Base-by-base conservation (phyloP, 2,113 vertebrate species). In the Emydocephalus ijimae region DNA sequence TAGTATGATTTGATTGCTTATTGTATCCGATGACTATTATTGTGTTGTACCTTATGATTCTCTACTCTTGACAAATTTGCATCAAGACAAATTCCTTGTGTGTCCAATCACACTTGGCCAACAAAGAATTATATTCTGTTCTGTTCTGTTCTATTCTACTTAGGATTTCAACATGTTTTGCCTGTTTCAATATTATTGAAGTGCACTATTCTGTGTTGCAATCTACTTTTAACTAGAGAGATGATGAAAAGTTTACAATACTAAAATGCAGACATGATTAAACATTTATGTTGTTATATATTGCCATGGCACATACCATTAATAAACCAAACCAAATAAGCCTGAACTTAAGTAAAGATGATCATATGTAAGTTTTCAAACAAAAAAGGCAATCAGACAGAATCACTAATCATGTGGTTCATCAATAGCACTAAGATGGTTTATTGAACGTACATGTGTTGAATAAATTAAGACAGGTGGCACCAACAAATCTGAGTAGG, bases 401-500 rank as follows among this genome's bases (percentile, higher is more conserved):
- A 87, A 87, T 50, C 45, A 12, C 26, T 29, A 48, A 87, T 39
- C 34, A 43, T 0, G 3, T 81, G 74, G 39, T 43, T 81, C 74
- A 39, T 43, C 7, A 43, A 81, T 8, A 81, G 34, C 69, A 39
- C 18, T 81, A 20, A 39, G 34, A 81, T 20, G 69, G 5, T 43
- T 81, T 43, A 21, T 21, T 81, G 18, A 81, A 43, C 7, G 7
- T 21, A 39, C 18, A 4, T 81, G 20, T 39, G 18, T 81, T 43
- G 34, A 43, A 52, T 8, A 87, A 50, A 34, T 93, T 94, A 86
- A 92, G 1, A 87, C 92, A 90, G n/a, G 74, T 45, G 50, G 39
- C 48, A 89, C 88, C 95, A 93, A 91, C 39, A 48, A 93, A 15
- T 88, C 45, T 90, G 92, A 91, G 91, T 52, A 3, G 50, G 39